Percentiles rank a stretch among this genome's conserved stretches.
phyloP scores from a whole-genome alignment of 2,113 vertebrate genomes.

The Hucho hucho region DNA sequence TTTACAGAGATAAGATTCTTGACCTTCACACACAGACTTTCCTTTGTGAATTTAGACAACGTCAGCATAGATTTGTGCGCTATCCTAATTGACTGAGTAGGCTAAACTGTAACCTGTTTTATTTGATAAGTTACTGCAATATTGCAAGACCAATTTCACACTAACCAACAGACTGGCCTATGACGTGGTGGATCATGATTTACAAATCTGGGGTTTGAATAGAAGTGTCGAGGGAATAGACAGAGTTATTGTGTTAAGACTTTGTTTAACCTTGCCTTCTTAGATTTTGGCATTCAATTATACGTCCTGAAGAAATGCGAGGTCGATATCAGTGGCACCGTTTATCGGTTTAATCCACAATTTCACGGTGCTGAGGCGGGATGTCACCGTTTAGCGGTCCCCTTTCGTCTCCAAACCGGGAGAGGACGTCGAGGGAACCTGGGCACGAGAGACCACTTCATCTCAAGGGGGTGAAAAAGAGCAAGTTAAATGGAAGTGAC shows the following conservation, averaged over 20 bases:
- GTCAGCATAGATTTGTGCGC: background rate
- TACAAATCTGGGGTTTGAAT: conserved; percentile 12
- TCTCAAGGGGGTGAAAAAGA: conserved; percentile 66
- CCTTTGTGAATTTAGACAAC: background rate
- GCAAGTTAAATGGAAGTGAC: conserved; percentile 77
- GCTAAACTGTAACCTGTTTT: background rate
- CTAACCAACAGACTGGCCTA: background rate
- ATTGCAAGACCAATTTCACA: background rate
- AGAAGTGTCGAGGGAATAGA: conserved; percentile 43
- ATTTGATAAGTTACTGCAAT: background rate
- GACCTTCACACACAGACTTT: too few species aligned
- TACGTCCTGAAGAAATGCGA: conserved; percentile 36
- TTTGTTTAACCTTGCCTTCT: conserved; percentile 53
- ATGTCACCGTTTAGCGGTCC: conserved; percentile 74
- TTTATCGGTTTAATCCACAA: conserved; percentile 67
- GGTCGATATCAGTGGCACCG: conserved; percentile 37
- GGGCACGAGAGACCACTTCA: conserved; percentile 57
- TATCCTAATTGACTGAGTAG: background rate
- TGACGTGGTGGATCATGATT: background rate
- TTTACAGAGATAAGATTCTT: too few species aligned
- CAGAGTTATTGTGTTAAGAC: conserved; percentile 31
- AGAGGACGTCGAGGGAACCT: conserved; percentile 39
- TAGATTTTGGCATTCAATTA: conserved; percentile 44
- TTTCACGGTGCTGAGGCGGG: conserved; percentile 62
- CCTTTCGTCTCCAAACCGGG: conserved; percentile 43